Evolutionary conservation across 2,888 invertebrate species (phyloP).

Genomic region (Hirudinaria manillensis): DNA sequence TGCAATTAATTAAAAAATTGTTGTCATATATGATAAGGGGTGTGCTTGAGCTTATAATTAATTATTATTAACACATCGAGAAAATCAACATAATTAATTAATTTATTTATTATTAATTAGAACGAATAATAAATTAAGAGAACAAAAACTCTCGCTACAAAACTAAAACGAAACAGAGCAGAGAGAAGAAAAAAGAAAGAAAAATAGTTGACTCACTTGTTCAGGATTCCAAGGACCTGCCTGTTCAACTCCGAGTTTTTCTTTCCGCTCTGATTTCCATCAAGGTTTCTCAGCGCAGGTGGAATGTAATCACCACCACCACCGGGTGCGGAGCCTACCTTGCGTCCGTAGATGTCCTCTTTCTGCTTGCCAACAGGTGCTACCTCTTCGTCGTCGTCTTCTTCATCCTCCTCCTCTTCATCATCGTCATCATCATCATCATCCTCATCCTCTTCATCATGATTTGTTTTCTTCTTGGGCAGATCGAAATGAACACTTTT

Average conservation of each 20-base stretch:
- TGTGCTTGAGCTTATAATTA: background rate
- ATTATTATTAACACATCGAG: background rate
- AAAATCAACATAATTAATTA: background rate
- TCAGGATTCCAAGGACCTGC: background rate
- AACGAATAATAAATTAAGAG: background rate
- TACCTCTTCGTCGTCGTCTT: too few relatives aligned
- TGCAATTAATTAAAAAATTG: background rate
- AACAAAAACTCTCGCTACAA: background rate
- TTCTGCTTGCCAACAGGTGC: too few relatives aligned
- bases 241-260: slow-evolving; percentile 4
- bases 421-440: background rate
- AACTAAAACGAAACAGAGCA: background rate
- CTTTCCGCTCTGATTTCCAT: background rate
- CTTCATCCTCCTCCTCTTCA: background rate
- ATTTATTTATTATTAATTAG: background rate
- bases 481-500: too few relatives aligned
- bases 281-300: background rate
- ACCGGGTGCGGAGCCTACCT: background rate
- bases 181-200: background rate
- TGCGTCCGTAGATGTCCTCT: slow-evolving; percentile 21
- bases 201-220: slow-evolving; percentile 1
- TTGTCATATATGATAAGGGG: background rate
- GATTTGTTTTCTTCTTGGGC: too few relatives aligned
- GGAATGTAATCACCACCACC: background rate
- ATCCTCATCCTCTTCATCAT: slow-evolving; percentile 1